phyloP scores from a whole-genome alignment of 35 echinoderm and acorn worm species.

The Stichopus chloronotus region DNA sequence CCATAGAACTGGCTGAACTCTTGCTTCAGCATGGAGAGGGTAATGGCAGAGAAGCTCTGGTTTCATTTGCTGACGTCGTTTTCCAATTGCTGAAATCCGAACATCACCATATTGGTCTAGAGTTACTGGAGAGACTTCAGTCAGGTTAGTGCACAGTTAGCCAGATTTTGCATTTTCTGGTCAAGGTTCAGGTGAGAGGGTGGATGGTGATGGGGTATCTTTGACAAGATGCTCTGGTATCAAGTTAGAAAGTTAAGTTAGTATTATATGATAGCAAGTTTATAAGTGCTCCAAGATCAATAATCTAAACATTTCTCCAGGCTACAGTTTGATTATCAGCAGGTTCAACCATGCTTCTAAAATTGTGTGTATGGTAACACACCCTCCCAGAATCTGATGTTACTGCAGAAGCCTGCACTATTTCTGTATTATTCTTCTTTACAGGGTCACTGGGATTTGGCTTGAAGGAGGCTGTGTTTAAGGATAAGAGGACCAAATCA shows the following conservation, averaged over 20 bases:
- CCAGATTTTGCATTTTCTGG: no score
- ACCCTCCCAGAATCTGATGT: no score
- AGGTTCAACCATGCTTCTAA: no score
- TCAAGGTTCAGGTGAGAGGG: no score
- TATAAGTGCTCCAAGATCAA: no score
- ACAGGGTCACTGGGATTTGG: not conserved
- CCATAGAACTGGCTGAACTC: constrained; percentile 77
- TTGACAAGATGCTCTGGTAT: not conserved
- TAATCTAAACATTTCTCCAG: no score
- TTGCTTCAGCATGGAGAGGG: constrained; percentile 54
- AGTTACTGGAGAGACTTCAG: constrained; percentile 53
- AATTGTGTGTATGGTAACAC: no score
- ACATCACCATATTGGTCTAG: constrained; percentile 75
- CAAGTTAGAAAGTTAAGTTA: no score
- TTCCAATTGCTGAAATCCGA: constrained; percentile 71
- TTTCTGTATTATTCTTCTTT: not conserved
- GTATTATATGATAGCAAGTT: no score
- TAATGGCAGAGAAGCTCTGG: not conserved
- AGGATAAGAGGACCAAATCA: constrained; percentile 65
- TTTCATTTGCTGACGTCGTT: constrained; percentile 78
- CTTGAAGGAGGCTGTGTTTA: constrained; percentile 84
- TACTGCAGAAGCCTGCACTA: no score
- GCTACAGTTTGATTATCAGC: no score
- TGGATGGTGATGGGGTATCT: not conserved
- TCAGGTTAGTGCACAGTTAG: constrained; percentile 3